These are phyloP conservation scores for Colaptes auratus DNA, from an alignment of 2,113 vertebrate genomes.

Conservation along the genomic window DNA sequence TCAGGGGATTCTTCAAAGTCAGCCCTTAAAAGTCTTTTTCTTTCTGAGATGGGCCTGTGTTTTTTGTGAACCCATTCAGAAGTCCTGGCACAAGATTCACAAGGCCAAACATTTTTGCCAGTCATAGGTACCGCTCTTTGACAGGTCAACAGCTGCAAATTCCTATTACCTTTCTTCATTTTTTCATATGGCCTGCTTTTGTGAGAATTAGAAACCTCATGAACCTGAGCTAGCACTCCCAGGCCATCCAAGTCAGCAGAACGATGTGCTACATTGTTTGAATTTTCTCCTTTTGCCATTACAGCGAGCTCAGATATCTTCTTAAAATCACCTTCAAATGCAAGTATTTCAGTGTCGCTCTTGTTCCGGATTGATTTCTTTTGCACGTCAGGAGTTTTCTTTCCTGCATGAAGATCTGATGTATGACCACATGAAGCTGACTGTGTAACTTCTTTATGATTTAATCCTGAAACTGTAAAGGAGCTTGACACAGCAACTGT, in stretches of 20 bases:
- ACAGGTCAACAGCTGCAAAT: conserved; percentile 52
- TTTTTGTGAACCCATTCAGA: conserved; percentile 60
- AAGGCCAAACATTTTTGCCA: conserved; percentile 76
- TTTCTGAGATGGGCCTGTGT: not conserved
- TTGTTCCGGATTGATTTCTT: not conserved
- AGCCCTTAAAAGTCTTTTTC: not conserved
- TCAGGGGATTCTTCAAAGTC: not conserved
- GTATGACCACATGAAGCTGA: not conserved
- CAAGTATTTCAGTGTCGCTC: not conserved
- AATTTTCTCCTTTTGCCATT: conserved; percentile 8
- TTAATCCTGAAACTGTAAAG: conserved; percentile 12
- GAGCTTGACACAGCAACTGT: conserved; percentile 24
- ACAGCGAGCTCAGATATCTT: not conserved
- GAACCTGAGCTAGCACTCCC: not conserved
- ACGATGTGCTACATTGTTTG: not conserved
- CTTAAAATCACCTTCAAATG: not conserved
- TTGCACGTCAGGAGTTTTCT: not conserved
- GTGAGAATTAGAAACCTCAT: not conserved
- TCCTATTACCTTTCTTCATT: not conserved
- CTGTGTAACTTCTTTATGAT: not conserved
- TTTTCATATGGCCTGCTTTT: not conserved
- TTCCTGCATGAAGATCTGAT: conserved; percentile 10
- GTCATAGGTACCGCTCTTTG: conserved; percentile 74
- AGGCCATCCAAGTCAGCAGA: not conserved
- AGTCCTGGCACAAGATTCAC: conserved; percentile 79